phyloP scores from a whole-genome alignment of 2,888 invertebrate species.

The Tenthredo distinguenda region DNA sequence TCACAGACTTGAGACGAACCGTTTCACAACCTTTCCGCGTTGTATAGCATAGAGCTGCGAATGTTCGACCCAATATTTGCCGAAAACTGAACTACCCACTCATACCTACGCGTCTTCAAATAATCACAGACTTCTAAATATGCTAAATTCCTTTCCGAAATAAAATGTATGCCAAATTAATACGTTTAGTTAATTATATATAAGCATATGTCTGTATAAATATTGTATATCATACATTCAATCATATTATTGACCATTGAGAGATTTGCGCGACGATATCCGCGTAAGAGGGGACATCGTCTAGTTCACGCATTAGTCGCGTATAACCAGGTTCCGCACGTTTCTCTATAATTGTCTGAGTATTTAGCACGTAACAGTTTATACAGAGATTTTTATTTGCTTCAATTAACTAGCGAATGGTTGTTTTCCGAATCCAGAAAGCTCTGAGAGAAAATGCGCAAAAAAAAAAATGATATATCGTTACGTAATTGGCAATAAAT shows the following conservation, averaged over 20 bases:
- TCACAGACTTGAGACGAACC: constrained; percentile 18
- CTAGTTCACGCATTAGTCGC: background rate
- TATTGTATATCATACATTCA: background rate
- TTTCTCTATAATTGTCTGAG: background rate
- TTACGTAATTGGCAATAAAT: background rate
- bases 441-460: background rate
- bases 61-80: background rate
- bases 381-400: background rate
- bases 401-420: background rate
- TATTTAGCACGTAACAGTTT: background rate
- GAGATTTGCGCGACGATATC: background rate
- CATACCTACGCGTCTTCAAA: background rate
- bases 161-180: background rate
- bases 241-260: background rate
- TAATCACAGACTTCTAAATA: background rate
- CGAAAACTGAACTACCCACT: background rate
- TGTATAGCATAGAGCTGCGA: background rate
- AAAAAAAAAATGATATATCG: background rate
- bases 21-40: constrained; percentile 5
- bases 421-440: background rate
- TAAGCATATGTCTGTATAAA: background rate
- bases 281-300: background rate
- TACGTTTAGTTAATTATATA: background rate
- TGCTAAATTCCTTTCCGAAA: background rate
- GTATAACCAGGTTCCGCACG: background rate